Percentiles rank a stretch among this genome's conserved stretches.
These are phyloP conservation scores for Drosophila mulleri DNA, from an alignment of 2,888 invertebrate species.

Conservation along the genomic window DNA sequence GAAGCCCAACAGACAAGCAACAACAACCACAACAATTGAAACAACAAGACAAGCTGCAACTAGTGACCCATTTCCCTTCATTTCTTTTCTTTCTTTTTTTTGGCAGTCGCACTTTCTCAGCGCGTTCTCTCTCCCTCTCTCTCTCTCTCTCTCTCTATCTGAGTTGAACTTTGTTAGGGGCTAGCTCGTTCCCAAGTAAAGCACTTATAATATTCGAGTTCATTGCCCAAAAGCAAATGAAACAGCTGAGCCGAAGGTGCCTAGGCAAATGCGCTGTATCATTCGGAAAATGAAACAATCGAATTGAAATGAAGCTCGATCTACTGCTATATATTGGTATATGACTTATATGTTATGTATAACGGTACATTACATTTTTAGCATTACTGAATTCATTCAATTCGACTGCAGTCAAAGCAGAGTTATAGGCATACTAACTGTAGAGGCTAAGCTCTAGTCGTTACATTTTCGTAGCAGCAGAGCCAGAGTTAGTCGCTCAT, in stretches of 20 bases:
- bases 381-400: too few species aligned
- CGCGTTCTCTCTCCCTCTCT: neutral
- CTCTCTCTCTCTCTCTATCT: neutral
- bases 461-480: too few species aligned
- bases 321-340: too few species aligned
- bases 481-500: too few species aligned
- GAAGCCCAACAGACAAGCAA: slow-evolving; percentile 44
- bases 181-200: slow-evolving; percentile 2
- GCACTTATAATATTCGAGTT: slow-evolving; percentile 8
- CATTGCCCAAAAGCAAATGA: slow-evolving; percentile 7
- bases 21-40: slow-evolving; percentile 8
- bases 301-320: too few species aligned
- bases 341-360: too few species aligned
- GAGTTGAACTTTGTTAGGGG: slow-evolving; percentile 7
- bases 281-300: too few species aligned
- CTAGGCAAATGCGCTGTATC: neutral
- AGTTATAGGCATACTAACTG: too few species aligned
- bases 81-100: slow-evolving; percentile 1
- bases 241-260: slow-evolving; percentile 11
- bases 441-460: too few species aligned
- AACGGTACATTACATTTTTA: too few species aligned
- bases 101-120: slow-evolving; percentile 26
- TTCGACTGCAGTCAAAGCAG: too few species aligned
- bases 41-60: slow-evolving; percentile 57
- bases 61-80: slow-evolving; percentile 66